These are phyloP conservation scores for Phymanthus crucifer DNA, from an alignment of 92 coral and sea anemone genomes.

Conservation along the genomic window DNA sequence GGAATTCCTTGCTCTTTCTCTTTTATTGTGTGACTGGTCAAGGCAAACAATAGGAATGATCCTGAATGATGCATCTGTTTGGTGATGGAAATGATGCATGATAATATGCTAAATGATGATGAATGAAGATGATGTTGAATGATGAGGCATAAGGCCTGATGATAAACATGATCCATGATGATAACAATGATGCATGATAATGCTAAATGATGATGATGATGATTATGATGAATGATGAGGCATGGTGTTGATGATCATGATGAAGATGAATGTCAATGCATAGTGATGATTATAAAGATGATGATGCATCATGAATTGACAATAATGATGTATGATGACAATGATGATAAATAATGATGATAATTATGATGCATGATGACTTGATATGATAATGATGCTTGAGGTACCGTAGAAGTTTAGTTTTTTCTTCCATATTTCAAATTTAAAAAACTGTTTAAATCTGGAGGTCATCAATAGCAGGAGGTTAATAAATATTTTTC, in stretches of 20 bases:
- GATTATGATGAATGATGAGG: background rate
- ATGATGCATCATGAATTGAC: background rate
- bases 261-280: background rate
- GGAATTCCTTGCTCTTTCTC: conserved; percentile 90
- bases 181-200: background rate
- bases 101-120: too few species aligned
- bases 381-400: too few species aligned
- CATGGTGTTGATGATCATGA: background rate
- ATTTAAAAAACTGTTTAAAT: too few species aligned
- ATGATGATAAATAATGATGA: too few species aligned
- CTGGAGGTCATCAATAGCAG: too few species aligned
- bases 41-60: conserved; percentile 37
- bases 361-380: too few species aligned
- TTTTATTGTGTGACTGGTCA: conserved; percentile 86
- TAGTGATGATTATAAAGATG: background rate
- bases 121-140: background rate
- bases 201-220: too few species aligned
- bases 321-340: too few species aligned
- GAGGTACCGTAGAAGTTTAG: too few species aligned
- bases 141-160: too few species aligned
- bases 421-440: too few species aligned
- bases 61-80: background rate
- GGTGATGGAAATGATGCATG: background rate
- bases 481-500: too few species aligned
- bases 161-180: background rate